Percentiles rank a stretch among this genome's conserved stretches.
phyloP scores from a whole-genome alignment of 2,888 invertebrate species.

The Mongoloraphidia duomilia region DNA sequence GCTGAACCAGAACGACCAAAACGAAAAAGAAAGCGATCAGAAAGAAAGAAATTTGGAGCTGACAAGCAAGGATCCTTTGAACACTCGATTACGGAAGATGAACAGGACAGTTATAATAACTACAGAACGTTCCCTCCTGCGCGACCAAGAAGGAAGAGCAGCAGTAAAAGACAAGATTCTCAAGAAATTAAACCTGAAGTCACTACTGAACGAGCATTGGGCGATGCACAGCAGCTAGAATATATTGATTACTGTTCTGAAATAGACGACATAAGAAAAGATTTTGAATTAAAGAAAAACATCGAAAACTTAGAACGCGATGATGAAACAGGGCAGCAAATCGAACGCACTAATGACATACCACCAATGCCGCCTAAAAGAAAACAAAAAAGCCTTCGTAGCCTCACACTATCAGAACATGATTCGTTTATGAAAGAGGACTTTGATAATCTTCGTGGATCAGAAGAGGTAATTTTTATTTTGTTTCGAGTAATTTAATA shows the following conservation, averaged over 20 bases:
- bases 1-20: conserved; percentile 34
- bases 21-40: conserved; percentile 23
- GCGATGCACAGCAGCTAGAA: too few species aligned
- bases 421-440: conserved; percentile 22
- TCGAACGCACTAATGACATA: conserved; percentile 1
- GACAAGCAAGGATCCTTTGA: conserved; percentile 23
- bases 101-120: conserved; percentile 15
- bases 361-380: conserved; percentile 23
- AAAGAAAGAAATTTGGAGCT: conserved; percentile 29
- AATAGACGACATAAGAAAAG: too few species aligned
- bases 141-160: conserved; percentile 40
- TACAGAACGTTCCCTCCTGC: conserved; percentile 41
- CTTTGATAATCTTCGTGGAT: too few species aligned
- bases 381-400: conserved; percentile 26
- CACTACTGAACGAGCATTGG: too few species aligned
- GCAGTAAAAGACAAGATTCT: conserved; percentile 18
- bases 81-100: conserved; percentile 1
- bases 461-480: too few species aligned
- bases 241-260: too few species aligned
- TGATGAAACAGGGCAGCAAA: not conserved
- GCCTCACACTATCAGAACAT: conserved; percentile 26
- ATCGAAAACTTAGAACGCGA: conserved; percentile 13
- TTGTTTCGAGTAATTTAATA: too few species aligned
- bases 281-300: conserved; percentile 7
- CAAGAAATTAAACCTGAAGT: conserved; percentile 26